Percentiles rank a stretch among this genome's conserved stretches.
Evolutionary conservation across 2,113 vertebrate genomes (phyloP).

Genomic region (Pristiophorus japonicus): DNA sequence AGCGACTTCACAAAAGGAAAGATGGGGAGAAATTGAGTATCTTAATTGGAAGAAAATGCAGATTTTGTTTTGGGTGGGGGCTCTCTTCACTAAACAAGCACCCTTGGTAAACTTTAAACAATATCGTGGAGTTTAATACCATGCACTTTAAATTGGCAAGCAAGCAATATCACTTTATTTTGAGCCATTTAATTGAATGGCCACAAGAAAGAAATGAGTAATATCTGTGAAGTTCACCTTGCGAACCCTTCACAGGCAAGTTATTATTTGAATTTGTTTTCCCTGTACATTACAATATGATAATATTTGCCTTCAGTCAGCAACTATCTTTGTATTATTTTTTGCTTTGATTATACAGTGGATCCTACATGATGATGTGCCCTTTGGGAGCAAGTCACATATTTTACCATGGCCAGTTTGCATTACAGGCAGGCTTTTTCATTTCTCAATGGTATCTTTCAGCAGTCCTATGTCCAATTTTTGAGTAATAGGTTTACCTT

Average conservation of each 20-base stretch:
- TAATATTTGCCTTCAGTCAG: background rate
- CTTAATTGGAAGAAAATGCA: background rate
- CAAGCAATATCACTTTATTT: slow-evolving; percentile 16
- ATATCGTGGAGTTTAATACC: background rate
- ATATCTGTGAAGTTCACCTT: background rate
- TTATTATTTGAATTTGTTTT: background rate
- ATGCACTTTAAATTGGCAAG: background rate
- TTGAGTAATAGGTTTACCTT: background rate
- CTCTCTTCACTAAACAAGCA: background rate
- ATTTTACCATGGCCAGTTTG: background rate
- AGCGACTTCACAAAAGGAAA: too few species aligned
- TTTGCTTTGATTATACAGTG: background rate
- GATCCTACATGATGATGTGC: background rate
- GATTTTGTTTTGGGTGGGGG: background rate
- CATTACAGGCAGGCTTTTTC: background rate
- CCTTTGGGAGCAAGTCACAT: background rate
- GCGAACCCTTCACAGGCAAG: background rate
- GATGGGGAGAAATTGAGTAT: background rate
- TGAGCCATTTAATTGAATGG: background rate
- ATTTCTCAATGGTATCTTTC: background rate
- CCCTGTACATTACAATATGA: background rate
- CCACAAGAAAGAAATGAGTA: background rate
- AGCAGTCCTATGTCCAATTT: background rate
- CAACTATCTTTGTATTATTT: background rate
- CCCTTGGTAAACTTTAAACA: background rate